These are phyloP conservation scores for Aphidoletes aphidimyza DNA, from an alignment of 2,888 invertebrate genomes.

Conservation along the genomic window DNA sequence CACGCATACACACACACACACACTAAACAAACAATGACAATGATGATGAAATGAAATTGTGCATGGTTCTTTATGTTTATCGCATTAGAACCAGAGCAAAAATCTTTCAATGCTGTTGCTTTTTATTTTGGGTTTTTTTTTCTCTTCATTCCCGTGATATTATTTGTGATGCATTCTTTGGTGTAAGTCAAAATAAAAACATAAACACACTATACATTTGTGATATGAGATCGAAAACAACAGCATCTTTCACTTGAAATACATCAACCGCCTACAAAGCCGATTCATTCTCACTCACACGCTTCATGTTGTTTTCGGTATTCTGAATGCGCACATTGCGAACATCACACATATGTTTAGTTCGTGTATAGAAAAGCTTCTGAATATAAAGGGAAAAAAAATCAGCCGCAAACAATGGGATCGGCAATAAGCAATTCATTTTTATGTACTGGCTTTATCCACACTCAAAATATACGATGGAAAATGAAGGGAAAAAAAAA, in stretches of 20 bases:
- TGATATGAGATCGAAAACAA: not conserved
- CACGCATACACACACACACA: not conserved
- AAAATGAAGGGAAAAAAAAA: no score
- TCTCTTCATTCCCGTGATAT: not conserved
- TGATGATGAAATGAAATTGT: conserved; percentile 9
- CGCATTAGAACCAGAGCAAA: conserved; percentile 24
- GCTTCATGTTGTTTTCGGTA: not conserved
- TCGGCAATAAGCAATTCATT: conserved; percentile 30
- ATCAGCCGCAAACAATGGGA: conserved; percentile 21
- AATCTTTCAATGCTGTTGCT: no score
- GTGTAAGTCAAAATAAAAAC: not conserved
- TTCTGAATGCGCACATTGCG: not conserved
- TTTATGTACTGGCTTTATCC: conserved; percentile 3
- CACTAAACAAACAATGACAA: not conserved
- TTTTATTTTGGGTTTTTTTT: no score
- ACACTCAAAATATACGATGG: not conserved
- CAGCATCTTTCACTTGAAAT: conserved; percentile 10
- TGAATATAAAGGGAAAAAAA: no score
- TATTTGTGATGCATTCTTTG: conserved; percentile 10
- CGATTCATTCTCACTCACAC: not conserved
- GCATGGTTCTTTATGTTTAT: conserved; percentile 26
- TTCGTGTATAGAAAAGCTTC: no score
- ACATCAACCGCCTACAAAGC: no score
- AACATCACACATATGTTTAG: not conserved
- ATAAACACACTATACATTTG: not conserved